A percentile compares a stretch with the other conserved stretches of the same genome.
Conservation (phyloP, 2,888 invertebrate species). For the Teleiodes luculella region DNA sequence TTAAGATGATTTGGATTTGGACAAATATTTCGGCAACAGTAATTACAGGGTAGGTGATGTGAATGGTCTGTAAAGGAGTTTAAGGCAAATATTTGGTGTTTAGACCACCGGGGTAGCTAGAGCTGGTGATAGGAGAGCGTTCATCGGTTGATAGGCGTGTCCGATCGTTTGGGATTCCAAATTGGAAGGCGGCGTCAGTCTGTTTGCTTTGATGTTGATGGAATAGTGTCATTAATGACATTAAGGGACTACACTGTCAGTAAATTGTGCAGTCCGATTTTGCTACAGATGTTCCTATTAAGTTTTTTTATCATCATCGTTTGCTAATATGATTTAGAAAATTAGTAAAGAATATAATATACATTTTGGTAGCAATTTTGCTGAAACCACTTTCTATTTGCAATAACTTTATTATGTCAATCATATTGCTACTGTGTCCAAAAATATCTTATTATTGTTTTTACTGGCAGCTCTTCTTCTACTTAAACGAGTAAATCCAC, state of each 20-base stretch:
- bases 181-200: background rate
- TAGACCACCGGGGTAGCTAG: slow-evolving; percentile 47
- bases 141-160: slow-evolving; percentile 5
- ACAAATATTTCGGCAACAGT: slow-evolving; percentile 47
- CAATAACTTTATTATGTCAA: too few species aligned
- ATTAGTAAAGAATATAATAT: too few species aligned
- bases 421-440: too few species aligned
- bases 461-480: too few species aligned
- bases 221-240: background rate
- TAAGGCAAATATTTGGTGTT: slow-evolving; percentile 54
- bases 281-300: background rate
- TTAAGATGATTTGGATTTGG: slow-evolving; percentile 27
- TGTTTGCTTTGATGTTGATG: slow-evolving; percentile 11
- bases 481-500: too few species aligned
- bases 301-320: background rate
- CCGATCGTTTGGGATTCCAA: slow-evolving; percentile 10
- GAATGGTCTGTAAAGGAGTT: slow-evolving; percentile 38
- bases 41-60: slow-evolving; percentile 48
- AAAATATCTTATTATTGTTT: too few species aligned
- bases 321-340: background rate
- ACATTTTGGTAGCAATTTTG: too few species aligned
- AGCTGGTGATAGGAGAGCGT: slow-evolving; percentile 1
- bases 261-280: background rate
- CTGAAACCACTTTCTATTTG: too few species aligned
- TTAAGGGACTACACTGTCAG: background rate